Base-by-base conservation (phyloP, 2,888 invertebrate genomes). In the Tenthredo scrophulariae region DNA sequence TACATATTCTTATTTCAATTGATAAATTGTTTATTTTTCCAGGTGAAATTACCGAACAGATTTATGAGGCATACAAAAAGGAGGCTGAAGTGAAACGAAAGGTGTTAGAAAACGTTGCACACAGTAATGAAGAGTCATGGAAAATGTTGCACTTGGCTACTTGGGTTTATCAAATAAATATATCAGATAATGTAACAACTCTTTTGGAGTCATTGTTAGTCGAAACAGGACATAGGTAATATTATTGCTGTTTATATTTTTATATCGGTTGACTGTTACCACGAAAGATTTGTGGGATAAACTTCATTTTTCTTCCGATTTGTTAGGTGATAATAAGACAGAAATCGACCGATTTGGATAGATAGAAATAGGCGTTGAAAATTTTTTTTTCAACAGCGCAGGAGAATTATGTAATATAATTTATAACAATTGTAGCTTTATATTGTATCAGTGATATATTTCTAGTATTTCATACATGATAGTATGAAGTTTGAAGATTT, bases 101-200 rank as follows among this genome's bases (percentile, higher is more conserved):
- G 85, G 87, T 94, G 83, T 87, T 91, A 22, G 92, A 93, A 87
- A 93, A 93, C 87, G 88, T 94, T 15, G 94, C 94, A 5, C 94
- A 94, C 87, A 89, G 90, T 86, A 84, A 86, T 79, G 89, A 89
- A 18, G 92, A 93, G 75, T 89, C 92, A 72, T 88, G 87, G 84
- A 90, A 93, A 87, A 93, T 94, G 93, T 91, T 94, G 84, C 92
- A 93, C 87, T 89, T 93, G 5, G 91, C 93, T 9, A 89, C 92
- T 5, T 94, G 94, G 94, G 88, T 92, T 13, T 92, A 94, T 87
- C 93, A 94, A 88, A 92, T 94, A 6, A 92, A 92, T 84, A 89
- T 94, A 80, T 85, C 90, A 37, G 88, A 90, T 37, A 86, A 87
- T 85, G 43, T 91, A 22, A 87, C 86, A 15, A 87, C 86, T 43